A percentile compares a stretch with the other conserved stretches of the same genome.
Evolutionary conservation across 1,140 invertebrate genomes (phyloP).

Genomic region (Lucilia cuprina): DNA sequence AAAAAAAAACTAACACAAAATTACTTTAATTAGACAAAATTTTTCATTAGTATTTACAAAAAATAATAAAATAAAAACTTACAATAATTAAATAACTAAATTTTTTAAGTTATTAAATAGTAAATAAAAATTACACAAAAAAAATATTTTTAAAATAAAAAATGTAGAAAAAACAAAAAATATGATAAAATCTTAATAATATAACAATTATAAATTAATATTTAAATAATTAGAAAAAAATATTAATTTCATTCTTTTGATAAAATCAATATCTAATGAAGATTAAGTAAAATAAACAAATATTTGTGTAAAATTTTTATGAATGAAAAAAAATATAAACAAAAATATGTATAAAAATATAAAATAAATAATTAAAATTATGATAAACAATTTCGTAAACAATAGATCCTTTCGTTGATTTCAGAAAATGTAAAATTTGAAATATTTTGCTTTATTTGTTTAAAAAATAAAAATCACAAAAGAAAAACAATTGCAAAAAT

Average conservation of each 20-base stretch:
- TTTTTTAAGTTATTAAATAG: neutral
- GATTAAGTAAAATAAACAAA: neutral
- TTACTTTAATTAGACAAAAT: conserved; percentile 25
- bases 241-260: neutral
- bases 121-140: neutral
- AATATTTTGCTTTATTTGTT: too few relatives aligned
- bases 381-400: too few relatives aligned
- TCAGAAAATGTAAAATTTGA: too few relatives aligned
- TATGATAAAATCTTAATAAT: too few relatives aligned
- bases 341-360: neutral
- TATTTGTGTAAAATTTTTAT: neutral
- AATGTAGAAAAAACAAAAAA: neutral
- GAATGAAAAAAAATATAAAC: neutral
- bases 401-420: too few relatives aligned
- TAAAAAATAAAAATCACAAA: too few relatives aligned
- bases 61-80: neutral
- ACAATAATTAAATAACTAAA: neutral
- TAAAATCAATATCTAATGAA: neutral
- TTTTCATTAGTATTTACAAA: neutral
- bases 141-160: neutral
- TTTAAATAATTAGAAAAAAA: neutral
- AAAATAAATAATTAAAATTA: too few relatives aligned
- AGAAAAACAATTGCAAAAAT: too few relatives aligned
- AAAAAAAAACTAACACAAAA: neutral
- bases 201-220: neutral